These are phyloP conservation scores for Sminthopsis crassicaudata DNA, from an alignment of 2,113 vertebrate species.

Conservation along the genomic window DNA sequence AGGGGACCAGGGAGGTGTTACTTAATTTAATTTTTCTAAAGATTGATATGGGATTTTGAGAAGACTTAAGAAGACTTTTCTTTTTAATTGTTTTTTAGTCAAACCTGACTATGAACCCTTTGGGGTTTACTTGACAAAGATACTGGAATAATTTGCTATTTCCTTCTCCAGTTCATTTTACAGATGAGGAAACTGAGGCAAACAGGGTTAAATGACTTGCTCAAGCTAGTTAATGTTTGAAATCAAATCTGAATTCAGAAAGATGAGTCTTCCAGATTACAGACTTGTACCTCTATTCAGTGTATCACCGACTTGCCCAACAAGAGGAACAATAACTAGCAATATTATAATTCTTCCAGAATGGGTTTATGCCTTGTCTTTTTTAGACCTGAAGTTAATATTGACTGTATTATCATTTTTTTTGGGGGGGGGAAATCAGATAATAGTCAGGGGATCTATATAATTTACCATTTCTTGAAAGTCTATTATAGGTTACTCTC, in stretches of 20 bases:
- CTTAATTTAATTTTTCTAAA: background rate
- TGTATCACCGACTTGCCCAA: background rate
- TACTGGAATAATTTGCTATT: no score
- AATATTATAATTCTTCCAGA: conserved; percentile 24
- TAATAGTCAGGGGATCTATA: background rate
- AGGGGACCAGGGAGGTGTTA: background rate
- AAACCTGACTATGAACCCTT: no score
- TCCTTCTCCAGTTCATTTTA: no score
- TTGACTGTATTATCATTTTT: background rate
- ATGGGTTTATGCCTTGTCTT: conserved; percentile 4
- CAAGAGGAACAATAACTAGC: background rate
- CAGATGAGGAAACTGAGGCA: no score
- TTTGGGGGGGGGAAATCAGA: background rate
- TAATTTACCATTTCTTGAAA: background rate
- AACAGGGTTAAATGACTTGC: no score
- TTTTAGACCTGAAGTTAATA: background rate
- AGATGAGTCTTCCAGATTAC: no score
- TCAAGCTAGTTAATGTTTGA: no score
- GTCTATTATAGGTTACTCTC: background rate
- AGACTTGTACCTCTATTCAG: no score
- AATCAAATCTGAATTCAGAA: no score
- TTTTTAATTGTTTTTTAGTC: no score
- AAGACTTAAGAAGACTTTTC: background rate
- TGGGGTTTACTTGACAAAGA: no score
- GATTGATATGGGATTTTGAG: background rate